A percentile compares a stretch with the other conserved stretches of the same genome.
Evolutionary conservation across 2,797 vertebrate genomes (phyloP).

Genomic region (Spizella passerina): DNA sequence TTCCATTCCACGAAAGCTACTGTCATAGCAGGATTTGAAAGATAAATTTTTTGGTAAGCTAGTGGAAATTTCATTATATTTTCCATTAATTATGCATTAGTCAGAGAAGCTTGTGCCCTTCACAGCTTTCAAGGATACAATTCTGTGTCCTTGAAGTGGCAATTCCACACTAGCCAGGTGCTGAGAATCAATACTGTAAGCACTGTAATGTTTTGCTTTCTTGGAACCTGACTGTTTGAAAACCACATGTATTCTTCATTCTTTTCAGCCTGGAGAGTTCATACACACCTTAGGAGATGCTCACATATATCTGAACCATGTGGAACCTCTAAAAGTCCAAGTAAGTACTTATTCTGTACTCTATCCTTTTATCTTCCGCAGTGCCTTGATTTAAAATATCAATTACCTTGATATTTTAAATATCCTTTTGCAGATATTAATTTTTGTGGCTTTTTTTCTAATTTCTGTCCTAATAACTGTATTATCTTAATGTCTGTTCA

Average conservation of each 20-base stretch:
- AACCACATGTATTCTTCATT: neutral
- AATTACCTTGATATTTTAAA: neutral
- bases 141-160: neutral
- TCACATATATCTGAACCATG: constrained; percentile 92
- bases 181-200: neutral
- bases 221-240: neutral
- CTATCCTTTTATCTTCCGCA: neutral
- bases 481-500: neutral
- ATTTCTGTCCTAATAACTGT: neutral
- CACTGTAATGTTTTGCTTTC: neutral
- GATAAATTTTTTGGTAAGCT: neutral
- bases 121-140: neutral
- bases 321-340: constrained; percentile 90
- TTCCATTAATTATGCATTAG: neutral
- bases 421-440: neutral
- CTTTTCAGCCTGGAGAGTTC: constrained; percentile 89
- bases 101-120: neutral
- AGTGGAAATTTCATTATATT: neutral
- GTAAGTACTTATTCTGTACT: constrained; percentile 67
- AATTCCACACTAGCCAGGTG: neutral
- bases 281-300: constrained; percentile 95
- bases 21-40: neutral
- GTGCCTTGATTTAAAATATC: neutral
- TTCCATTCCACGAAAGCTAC: neutral
- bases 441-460: neutral